phyloP scores from a whole-genome alignment of 2,113 vertebrate genomes.

The Rhea pennata region DNA sequence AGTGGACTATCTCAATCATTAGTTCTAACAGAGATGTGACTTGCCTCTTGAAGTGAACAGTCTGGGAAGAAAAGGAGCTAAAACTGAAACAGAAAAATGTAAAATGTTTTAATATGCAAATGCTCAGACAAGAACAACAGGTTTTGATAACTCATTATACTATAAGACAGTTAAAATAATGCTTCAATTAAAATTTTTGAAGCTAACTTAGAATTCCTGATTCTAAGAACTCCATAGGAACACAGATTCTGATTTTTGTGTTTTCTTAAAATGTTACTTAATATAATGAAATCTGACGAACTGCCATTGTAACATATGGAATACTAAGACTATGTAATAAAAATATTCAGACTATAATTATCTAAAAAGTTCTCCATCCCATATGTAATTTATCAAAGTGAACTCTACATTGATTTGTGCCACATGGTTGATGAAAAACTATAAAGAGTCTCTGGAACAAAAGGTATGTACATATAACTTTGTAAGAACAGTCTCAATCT shows the following conservation, averaged over 20 bases:
- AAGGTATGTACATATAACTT: slow-evolving; percentile 49
- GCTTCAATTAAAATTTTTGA: slow-evolving; percentile 23
- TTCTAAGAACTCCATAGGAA: slow-evolving; percentile 29
- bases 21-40: slow-evolving; percentile 75
- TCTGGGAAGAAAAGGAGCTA: slow-evolving; percentile 88
- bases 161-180: slow-evolving; percentile 23
- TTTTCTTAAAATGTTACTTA: slow-evolving; percentile 51
- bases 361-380: slow-evolving; percentile 42
- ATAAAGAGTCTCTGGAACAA: slow-evolving; percentile 54
- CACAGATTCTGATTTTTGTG: slow-evolving; percentile 44
- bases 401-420: slow-evolving; percentile 64
- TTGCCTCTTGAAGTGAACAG: slow-evolving; percentile 95
- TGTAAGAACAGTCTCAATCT: slow-evolving; percentile 5
- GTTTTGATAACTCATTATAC: background rate
- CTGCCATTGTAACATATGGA: slow-evolving; percentile 36
- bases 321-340: slow-evolving; percentile 45
- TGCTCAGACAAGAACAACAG: background rate
- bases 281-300: slow-evolving; percentile 41
- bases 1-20: slow-evolving; percentile 52
- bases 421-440: slow-evolving; percentile 66
- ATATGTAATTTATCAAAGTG: slow-evolving; percentile 58
- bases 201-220: slow-evolving; percentile 11
- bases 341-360: slow-evolving; percentile 53
- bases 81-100: slow-evolving; percentile 81
- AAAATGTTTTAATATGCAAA: slow-evolving; percentile 59